Evolutionary conservation across 1,140 invertebrate species (phyloP), one percentile per base, ranked within the genome.

Genomic region (Holcopasites calliopsidis): DNA sequence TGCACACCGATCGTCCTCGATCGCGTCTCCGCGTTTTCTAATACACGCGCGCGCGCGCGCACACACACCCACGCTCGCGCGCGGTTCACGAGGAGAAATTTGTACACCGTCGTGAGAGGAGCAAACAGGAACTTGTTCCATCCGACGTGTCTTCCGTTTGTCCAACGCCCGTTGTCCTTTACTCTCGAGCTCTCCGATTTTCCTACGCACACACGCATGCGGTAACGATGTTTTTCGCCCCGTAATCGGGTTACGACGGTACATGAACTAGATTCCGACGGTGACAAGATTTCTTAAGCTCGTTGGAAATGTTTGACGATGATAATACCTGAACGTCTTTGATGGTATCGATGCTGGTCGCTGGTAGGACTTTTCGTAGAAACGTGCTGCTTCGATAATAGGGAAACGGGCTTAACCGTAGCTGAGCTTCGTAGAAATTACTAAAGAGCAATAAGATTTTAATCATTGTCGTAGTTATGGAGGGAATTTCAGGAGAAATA

Each of bases 1-100:
- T 73, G 70, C 18, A 73, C 35, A 38, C 47, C 54, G 70, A 73
- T 73, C 54, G 70, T 54, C 26, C 44, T 26, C 33, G 33, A 42
- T 57, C 52, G 23, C 57, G 33, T 55, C 58, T 64, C 28, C 35
- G 26, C 26, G 66, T 69, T 58, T 58, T 70, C 13, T 47, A 70
- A 70, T 31, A 44, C 50, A 26, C 47, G n/a, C n/a, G n/a, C 5
- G 21, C n/a, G n/a, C n/a, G n/a, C n/a, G n/a, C n/a, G n/a, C n/a
- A n/a, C n/a, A n/a, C n/a, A n/a, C n/a, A n/a, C n/a, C n/a, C n/a
- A n/a, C n/a, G n/a, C n/a, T n/a, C n/a, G n/a, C n/a, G 23, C 54
- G 8, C 49, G 47, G 35, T 5, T 42, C 18, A 26, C 65, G 49
- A 33, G 38, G 21, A 8, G 66, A 57, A 58, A 57, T 44, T 40